These are phyloP conservation scores for Kryptopterus vitreolus DNA, from an alignment of 2,797 vertebrate genomes.

Conservation along the genomic window DNA sequence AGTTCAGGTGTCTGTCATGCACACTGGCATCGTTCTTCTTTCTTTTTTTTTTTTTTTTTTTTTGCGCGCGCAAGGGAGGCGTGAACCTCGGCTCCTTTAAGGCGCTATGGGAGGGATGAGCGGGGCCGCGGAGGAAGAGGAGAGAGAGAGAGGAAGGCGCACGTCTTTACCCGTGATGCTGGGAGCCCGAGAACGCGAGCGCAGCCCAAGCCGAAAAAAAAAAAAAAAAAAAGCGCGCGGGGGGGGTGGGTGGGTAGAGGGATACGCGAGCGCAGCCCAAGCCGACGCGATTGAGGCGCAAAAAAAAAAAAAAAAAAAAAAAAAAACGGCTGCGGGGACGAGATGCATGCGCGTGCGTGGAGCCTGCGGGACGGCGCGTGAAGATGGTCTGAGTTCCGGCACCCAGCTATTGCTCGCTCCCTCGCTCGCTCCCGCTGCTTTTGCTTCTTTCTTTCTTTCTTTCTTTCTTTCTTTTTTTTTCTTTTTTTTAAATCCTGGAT, in stretches of 20 bases:
- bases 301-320: too few species aligned
- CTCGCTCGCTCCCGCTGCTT: conserved; percentile 62
- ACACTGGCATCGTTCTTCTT: neutral
- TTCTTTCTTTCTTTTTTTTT: conserved; percentile 41
- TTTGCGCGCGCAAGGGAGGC: conserved; percentile 56
- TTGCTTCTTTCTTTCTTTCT: conserved; percentile 24
- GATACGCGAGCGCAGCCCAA: conserved; percentile 71
- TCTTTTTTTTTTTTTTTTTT: neutral
- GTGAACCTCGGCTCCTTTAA: conserved; percentile 80
- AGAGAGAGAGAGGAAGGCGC: conserved; percentile 74
- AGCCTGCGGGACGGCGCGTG: conserved; percentile 82
- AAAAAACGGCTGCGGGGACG: conserved; percentile 56
- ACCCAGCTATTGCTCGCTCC: conserved; percentile 55
- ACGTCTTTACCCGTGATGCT: conserved; percentile 28
- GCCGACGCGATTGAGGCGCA: conserved; percentile 37
- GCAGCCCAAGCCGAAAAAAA: conserved; percentile 44
- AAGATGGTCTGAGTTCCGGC: conserved; percentile 76
- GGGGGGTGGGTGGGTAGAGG: too few species aligned
- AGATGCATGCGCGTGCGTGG: conserved; percentile 78
- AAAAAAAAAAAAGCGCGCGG: too few species aligned
- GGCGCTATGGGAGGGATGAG: conserved; percentile 72
- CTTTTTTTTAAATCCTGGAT: conserved; percentile 19
- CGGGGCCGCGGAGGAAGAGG: conserved; percentile 65
- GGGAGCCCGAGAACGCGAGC: conserved; percentile 72
- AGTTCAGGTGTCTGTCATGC: neutral